A percentile compares a stretch with the other conserved stretches of the same genome.
Conservation (phyloP, 1,140 invertebrate genomes). For the Dryas iulia region DNA sequence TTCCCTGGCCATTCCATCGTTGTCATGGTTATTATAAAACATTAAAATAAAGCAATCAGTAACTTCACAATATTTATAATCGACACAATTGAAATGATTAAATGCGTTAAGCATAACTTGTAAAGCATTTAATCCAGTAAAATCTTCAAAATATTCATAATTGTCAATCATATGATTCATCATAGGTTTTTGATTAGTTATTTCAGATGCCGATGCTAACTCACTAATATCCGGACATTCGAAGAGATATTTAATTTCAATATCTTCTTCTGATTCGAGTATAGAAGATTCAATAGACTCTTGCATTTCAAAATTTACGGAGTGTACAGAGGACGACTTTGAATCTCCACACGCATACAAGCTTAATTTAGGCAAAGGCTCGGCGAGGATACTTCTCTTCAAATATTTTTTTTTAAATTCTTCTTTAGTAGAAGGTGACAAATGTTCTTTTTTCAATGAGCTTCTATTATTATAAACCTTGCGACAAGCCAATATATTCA, state of each 20-base stretch:
- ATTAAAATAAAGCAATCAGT: slow-evolving; percentile 62
- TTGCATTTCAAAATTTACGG: slow-evolving; percentile 39
- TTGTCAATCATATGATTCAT: slow-evolving; percentile 63
- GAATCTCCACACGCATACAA: slow-evolving; percentile 35
- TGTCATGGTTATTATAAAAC: slow-evolving; percentile 69
- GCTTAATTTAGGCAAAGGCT: slow-evolving; percentile 50
- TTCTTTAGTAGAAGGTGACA: slow-evolving; percentile 45
- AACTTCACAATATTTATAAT: slow-evolving; percentile 73
- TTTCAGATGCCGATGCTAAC: slow-evolving; percentile 64
- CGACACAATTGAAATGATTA: slow-evolving; percentile 69
- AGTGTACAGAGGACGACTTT: slow-evolving; percentile 42
- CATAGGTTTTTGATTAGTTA: slow-evolving; percentile 48
- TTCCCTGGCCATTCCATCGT: slow-evolving; percentile 51
- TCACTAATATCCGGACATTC: slow-evolving; percentile 69
- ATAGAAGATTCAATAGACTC: slow-evolving; percentile 31
- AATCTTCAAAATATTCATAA: slow-evolving; percentile 72
- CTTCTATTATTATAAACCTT: slow-evolving; percentile 70
- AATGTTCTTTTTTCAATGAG: slow-evolving; percentile 53
- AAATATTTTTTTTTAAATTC: slow-evolving; percentile 69
- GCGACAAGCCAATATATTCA: slow-evolving; percentile 64
- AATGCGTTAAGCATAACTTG: slow-evolving; percentile 59
- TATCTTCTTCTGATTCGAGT: slow-evolving; percentile 17
- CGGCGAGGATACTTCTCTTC: slow-evolving; percentile 61
- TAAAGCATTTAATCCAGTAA: slow-evolving; percentile 51
- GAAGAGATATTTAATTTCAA: slow-evolving; percentile 56